Base-by-base conservation (phyloP, 2,888 invertebrate species). In the Drosophila sordidula region DNA sequence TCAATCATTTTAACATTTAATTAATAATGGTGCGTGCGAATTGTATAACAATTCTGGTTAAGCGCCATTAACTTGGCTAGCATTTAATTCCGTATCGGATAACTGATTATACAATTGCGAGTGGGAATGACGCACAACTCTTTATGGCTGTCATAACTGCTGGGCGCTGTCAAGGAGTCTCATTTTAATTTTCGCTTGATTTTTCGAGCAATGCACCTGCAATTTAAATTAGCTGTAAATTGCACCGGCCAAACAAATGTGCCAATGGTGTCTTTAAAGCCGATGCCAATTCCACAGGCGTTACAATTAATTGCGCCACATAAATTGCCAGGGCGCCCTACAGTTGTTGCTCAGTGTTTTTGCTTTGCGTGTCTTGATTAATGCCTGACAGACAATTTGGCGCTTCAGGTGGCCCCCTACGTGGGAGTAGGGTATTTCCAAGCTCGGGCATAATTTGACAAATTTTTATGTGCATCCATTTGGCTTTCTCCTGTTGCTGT, bases 191-290 rank as follows among this genome's bases (percentile, higher is more conserved):
- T 70, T 74, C 58, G 66, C 67, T 66, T 78, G 70, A 79, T 80
- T 80, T 80, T 4, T 22, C 22, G 3, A 4, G 4, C 22, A 4
- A 3, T 4, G 29, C 61, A 58, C 36, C 52, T 75, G 78, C 81
- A 79, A 79, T 70, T 79, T 61, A 80, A 83, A 83, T 80, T 76
- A 78, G 81, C 80, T 76, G 85, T 70, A 63, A 78, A 83, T 80
- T 74, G 82, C 76, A 68, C 52, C 52, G 45, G 11, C 38, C 44
- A 25, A 47, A 45, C 47, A 36, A 52, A 46, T 45, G 32, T 22
- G 14, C 11, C 29, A 12, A 47, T 56, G 36, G 39, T 62, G 44
- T 51, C 58, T 62, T 79, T 72, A 82, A 80, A 59, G 57, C 52
- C 18, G n/a, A 32, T 55, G 42, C 50, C 75, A 54, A 75, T 74